Conservation (phyloP, 2,113 vertebrate genomes). For the Rhea pennata region DNA sequence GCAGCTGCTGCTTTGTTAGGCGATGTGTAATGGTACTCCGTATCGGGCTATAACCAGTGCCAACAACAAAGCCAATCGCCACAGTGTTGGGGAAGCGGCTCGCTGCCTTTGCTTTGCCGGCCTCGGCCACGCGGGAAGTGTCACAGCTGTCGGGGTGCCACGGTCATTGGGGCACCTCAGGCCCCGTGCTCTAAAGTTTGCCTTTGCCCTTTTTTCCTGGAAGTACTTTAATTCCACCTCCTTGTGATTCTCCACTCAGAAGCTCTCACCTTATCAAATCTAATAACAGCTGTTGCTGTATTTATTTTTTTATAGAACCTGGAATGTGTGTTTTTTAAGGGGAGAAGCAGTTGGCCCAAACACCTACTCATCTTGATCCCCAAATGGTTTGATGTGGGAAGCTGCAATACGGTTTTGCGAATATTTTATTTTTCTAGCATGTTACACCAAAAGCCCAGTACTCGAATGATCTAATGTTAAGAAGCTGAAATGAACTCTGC, state of each 20-base stretch:
- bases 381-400: not conserved
- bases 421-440: not conserved
- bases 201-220: not conserved
- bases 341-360: not conserved
- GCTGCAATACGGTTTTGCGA: not conserved
- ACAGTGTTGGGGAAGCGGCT: accelerated
- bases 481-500: not conserved
- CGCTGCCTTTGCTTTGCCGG: not conserved
- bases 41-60: not conserved
- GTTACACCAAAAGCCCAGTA: not conserved
- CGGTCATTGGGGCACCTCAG: too few relatives aligned
- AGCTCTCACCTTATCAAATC: not conserved
- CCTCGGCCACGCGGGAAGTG: not conserved
- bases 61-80: accelerated
- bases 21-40: accelerated
- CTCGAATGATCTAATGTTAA: not conserved
- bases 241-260: not conserved
- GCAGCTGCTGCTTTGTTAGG: not conserved
- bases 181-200: not conserved
- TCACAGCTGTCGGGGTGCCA: too few relatives aligned
- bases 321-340: not conserved
- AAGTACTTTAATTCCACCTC: not conserved
- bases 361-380: not conserved
- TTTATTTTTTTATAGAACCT: not conserved
- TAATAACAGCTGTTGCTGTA: not conserved